phyloP scores from a whole-genome alignment of 2,797 vertebrate species.

The Labroides dimidiatus region DNA sequence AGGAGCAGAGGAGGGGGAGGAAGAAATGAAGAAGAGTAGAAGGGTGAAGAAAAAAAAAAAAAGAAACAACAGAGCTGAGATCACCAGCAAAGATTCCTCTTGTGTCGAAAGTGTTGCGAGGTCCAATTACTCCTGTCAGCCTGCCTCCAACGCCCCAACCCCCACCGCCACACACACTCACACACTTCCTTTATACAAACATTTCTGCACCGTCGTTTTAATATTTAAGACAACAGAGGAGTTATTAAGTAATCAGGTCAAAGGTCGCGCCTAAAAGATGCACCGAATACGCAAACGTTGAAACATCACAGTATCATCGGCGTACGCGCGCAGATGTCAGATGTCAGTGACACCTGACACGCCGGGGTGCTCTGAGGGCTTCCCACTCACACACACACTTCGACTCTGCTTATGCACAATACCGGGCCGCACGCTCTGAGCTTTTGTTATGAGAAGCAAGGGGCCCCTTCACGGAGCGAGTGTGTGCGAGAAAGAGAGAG shows the following conservation, averaged over 20 bases:
- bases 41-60: slow-evolving; percentile 4
- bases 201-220: neutral
- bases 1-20: slow-evolving; percentile 29
- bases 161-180: neutral
- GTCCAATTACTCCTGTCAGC: slow-evolving; percentile 71
- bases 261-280: slow-evolving; percentile 33
- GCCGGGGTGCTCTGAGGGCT: slow-evolving; percentile 58
- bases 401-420: slow-evolving; percentile 58
- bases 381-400: slow-evolving; percentile 38
- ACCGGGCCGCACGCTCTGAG: slow-evolving; percentile 61
- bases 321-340: slow-evolving; percentile 80
- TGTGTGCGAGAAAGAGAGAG: slow-evolving; percentile 9
- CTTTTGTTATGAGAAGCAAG: slow-evolving; percentile 85
- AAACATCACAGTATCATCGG: slow-evolving; percentile 11
- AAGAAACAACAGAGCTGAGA: slow-evolving; percentile 69
- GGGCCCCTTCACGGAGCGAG: slow-evolving; percentile 53
- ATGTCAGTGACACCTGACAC: slow-evolving; percentile 84
- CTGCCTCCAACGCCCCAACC: no score
- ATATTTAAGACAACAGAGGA: slow-evolving; percentile 1
- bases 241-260: slow-evolving; percentile 2
- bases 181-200: slow-evolving; percentile 1
- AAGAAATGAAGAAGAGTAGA: neutral
- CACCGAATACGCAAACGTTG: slow-evolving; percentile 8
- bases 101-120: slow-evolving; percentile 70
- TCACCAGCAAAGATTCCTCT: slow-evolving; percentile 79